Percentiles rank a stretch among this genome's conserved stretches.
Conservation (phyloP, 2,797 vertebrate genomes). For the Podarcis lilfordi region DNA sequence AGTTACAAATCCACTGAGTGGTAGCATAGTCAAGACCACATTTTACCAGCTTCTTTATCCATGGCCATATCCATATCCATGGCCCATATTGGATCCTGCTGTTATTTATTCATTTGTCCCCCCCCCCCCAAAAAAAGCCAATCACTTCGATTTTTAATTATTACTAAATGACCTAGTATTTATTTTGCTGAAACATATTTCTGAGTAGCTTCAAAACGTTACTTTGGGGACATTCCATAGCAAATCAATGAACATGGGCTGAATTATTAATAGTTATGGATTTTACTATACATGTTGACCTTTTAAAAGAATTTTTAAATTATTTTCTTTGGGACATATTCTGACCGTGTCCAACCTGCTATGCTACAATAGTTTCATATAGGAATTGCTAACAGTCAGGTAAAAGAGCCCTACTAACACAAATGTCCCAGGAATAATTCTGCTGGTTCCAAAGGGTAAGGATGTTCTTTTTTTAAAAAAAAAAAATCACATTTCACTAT, state of each 20-base stretch:
- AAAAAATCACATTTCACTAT: neutral
- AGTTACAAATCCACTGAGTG: no score
- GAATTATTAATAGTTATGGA: neutral
- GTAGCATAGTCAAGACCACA: no score
- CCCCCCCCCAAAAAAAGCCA: neutral
- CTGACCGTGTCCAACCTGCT: no score
- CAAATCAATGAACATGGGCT: neutral
- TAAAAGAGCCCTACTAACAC: no score
- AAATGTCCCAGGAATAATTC: neutral
- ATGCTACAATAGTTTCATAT: no score
- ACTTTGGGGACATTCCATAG: neutral
- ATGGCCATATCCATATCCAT: no score
- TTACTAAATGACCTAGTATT: neutral
- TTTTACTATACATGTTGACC: neutral
- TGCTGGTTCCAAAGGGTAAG: neutral
- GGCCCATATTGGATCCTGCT: slow-evolving; percentile 23
- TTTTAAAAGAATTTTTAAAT: neutral
- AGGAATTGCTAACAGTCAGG: neutral
- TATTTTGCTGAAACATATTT: neutral
- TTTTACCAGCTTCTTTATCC: no score
- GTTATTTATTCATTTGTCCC: slow-evolving; percentile 1
- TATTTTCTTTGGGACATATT: neutral
- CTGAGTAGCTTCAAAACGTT: neutral
- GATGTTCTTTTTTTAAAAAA: no score
- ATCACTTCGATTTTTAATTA: neutral